Evolutionary conservation across 2,113 vertebrate species (phyloP).

Genomic region (Poecilia latipinna): DNA sequence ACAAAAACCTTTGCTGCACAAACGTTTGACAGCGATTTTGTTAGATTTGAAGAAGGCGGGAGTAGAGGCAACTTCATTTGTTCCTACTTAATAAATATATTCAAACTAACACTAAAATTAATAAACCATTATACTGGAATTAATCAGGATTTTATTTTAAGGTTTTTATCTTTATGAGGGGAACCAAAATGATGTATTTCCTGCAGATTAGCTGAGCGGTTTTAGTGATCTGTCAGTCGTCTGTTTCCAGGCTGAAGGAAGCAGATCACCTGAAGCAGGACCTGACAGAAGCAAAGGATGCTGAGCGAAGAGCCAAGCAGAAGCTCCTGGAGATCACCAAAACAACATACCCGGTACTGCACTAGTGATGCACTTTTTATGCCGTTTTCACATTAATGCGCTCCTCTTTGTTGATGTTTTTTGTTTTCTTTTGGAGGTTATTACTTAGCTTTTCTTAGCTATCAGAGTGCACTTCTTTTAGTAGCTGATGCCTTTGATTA

Average conservation of each 20-base stretch:
- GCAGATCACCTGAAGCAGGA: slow-evolving; percentile 92
- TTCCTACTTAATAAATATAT: neutral
- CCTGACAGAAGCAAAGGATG: slow-evolving; percentile 89
- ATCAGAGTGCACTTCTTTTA: neutral
- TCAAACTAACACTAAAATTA: neutral
- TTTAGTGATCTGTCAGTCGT: neutral
- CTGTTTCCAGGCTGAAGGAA: slow-evolving; percentile 85
- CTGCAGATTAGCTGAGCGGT: neutral
- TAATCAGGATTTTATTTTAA: neutral
- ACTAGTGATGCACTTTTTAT: neutral
- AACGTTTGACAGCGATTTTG: no score
- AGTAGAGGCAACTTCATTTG: neutral
- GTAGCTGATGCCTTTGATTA: slow-evolving; percentile 2
- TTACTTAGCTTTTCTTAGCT: slow-evolving; percentile 1
- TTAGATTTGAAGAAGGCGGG: no score
- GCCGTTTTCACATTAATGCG: neutral
- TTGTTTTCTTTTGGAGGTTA: neutral
- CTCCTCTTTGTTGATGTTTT: neutral
- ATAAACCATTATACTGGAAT: neutral
- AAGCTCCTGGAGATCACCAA: slow-evolving; percentile 88
- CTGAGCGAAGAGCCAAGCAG: slow-evolving; percentile 88
- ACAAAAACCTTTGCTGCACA: no score
- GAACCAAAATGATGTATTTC: neutral
- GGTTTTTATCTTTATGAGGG: neutral
- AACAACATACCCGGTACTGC: slow-evolving; percentile 83